Evolutionary conservation across 1,140 invertebrate genomes (phyloP).

Genomic region (Capitella teleta): DNA sequence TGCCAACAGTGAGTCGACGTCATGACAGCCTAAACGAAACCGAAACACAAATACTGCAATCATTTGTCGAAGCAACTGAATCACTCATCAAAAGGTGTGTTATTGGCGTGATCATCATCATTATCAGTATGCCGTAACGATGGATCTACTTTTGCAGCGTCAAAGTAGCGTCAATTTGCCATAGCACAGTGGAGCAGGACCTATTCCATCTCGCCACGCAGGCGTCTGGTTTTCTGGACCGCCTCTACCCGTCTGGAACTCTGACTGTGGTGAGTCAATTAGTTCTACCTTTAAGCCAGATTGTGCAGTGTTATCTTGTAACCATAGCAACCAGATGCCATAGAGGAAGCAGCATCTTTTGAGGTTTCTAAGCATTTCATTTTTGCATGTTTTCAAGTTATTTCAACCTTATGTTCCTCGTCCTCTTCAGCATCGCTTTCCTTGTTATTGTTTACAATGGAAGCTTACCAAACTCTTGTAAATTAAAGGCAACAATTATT

Average conservation of each 20-base stretch:
- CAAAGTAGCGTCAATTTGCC: slow-evolving; percentile 56
- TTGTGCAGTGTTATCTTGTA: too few relatives aligned
- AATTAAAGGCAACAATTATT: too few relatives aligned
- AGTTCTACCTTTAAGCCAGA: too few relatives aligned
- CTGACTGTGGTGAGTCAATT: slow-evolving; percentile 56
- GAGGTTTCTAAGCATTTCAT: too few relatives aligned
- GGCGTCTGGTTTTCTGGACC: slow-evolving; percentile 61
- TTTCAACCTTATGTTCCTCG: too few relatives aligned
- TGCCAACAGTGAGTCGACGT: slow-evolving; percentile 28
- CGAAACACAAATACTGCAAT: slow-evolving; percentile 59
- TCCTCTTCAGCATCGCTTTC: too few relatives aligned
- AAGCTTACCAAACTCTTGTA: too few relatives aligned
- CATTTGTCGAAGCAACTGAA: slow-evolving; percentile 68
- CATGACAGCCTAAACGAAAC: slow-evolving; percentile 53
- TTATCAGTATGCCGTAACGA: background rate
- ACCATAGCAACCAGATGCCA: too few relatives aligned
- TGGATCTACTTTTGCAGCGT: slow-evolving; percentile 44
- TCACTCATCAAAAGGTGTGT: slow-evolving; percentile 55
- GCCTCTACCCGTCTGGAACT: slow-evolving; percentile 68
- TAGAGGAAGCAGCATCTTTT: too few relatives aligned
- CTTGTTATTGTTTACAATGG: too few relatives aligned
- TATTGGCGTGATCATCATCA: too few relatives aligned
- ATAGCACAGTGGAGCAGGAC: slow-evolving; percentile 54
- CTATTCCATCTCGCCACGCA: slow-evolving; percentile 59
- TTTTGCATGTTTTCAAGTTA: too few relatives aligned